Conservation (phyloP, 2,797 vertebrate species). For the Acanthornis magna region DNA sequence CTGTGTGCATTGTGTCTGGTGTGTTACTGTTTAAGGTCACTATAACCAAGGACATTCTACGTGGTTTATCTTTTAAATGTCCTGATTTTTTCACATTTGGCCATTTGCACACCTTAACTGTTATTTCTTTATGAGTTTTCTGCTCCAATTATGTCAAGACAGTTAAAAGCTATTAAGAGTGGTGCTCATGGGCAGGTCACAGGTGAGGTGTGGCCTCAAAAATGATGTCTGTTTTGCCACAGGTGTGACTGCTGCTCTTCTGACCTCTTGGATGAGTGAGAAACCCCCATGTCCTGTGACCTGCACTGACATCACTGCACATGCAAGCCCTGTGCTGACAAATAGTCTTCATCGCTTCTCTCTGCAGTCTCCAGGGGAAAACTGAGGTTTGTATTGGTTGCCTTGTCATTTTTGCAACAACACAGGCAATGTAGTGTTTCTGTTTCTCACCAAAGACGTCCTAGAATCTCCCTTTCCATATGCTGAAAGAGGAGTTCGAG, state of each 20-base stretch:
- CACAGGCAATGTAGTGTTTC: not conserved
- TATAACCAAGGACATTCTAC: not conserved
- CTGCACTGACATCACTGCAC: not conserved
- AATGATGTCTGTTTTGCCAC: not conserved
- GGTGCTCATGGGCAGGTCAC: not conserved
- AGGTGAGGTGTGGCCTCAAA: not conserved
- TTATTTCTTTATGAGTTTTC: not conserved
- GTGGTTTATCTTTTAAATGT: not conserved
- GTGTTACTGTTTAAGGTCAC: not conserved
- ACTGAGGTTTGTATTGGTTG: not conserved
- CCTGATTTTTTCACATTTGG: not conserved
- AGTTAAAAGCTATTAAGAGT: not conserved
- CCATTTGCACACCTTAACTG: not conserved
- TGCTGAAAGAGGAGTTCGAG: not conserved
- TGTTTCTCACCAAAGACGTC: not conserved
- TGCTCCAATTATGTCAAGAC: not conserved
- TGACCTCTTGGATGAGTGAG: not conserved
- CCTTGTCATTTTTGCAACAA: not conserved
- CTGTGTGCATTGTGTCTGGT: not conserved
- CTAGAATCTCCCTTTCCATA: not conserved
- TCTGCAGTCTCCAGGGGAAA: not conserved
- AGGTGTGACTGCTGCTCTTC: not conserved
- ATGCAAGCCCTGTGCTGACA: not conserved
- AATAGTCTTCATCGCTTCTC: not conserved
- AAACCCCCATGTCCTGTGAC: not conserved